These are phyloP conservation scores for Hephaestus fuliginosus DNA, from an alignment of 2,797 vertebrate species.

Conservation along the genomic window DNA sequence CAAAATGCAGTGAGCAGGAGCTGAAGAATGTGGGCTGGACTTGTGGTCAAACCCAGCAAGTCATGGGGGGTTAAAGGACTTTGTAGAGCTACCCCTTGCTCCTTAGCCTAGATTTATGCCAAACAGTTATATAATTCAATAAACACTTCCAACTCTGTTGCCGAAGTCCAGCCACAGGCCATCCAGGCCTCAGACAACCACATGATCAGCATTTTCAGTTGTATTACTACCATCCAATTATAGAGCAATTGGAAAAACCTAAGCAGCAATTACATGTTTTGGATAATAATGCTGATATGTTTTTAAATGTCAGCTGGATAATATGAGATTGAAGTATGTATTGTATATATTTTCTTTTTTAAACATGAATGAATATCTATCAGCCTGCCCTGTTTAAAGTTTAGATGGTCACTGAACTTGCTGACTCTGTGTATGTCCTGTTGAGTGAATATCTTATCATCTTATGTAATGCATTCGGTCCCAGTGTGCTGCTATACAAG, in stretches of 20 bases:
- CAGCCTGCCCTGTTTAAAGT: slow-evolving; percentile 15
- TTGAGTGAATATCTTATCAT: slow-evolving; percentile 59
- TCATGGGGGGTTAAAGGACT: slow-evolving; percentile 66
- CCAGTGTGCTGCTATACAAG: slow-evolving; percentile 32
- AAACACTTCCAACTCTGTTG: slow-evolving; percentile 79
- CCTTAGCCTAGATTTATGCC: slow-evolving; percentile 72
- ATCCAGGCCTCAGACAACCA: slow-evolving; percentile 60
- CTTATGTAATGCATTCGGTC: slow-evolving; percentile 76
- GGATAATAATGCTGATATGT: slow-evolving; percentile 18
- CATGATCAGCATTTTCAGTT: slow-evolving; percentile 63
- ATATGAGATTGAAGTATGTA: neutral
- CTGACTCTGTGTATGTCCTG: slow-evolving; percentile 37
- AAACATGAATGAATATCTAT: neutral
- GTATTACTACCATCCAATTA: slow-evolving; percentile 50
- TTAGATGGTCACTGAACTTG: slow-evolving; percentile 37
- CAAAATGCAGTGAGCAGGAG: slow-evolving; percentile 59
- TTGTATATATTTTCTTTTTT: slow-evolving; percentile 23
- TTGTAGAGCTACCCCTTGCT: slow-evolving; percentile 67
- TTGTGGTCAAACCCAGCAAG: slow-evolving; percentile 72
- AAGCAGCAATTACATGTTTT: slow-evolving; percentile 30
- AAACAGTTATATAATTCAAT: slow-evolving; percentile 83
- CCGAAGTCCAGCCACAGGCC: slow-evolving; percentile 64
- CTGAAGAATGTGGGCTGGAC: slow-evolving; percentile 77
- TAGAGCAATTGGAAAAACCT: slow-evolving; percentile 39
- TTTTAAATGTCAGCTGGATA: slow-evolving; percentile 16